Evolutionary conservation across 2,797 vertebrate species (phyloP).

Genomic region (Sebastes vulpes): DNA sequence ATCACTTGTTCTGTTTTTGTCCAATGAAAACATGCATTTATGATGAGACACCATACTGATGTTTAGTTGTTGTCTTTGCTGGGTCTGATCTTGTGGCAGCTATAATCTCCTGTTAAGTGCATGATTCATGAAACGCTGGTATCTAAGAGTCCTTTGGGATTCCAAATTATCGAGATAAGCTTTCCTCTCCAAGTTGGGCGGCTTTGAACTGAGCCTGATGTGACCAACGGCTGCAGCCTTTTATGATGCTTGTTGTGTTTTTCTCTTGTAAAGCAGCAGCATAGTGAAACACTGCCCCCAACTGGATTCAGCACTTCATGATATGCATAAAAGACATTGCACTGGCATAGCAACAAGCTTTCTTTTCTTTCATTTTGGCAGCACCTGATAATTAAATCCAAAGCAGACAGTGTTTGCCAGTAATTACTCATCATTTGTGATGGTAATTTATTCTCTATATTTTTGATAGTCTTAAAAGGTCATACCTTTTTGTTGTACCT

Average conservation of each 20-base stretch:
- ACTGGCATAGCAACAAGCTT: slow-evolving; percentile 42
- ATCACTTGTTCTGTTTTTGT: background rate
- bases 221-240: slow-evolving; percentile 52
- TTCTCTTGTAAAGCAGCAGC: slow-evolving; percentile 7
- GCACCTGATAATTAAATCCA: slow-evolving; percentile 17
- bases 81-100: slow-evolving; percentile 28
- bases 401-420: slow-evolving; percentile 4
- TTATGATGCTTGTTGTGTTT: slow-evolving; percentile 20
- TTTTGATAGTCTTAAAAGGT: slow-evolving; percentile 21
- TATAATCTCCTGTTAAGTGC: slow-evolving; percentile 58
- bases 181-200: slow-evolving; percentile 42
- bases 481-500: background rate
- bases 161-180: slow-evolving; percentile 64
- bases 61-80: slow-evolving; percentile 29
- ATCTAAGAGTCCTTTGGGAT: slow-evolving; percentile 54
- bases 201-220: slow-evolving; percentile 63
- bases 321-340: background rate
- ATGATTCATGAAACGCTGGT: slow-evolving; percentile 47
- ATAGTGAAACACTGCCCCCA: slow-evolving; percentile 78
- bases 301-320: slow-evolving; percentile 39
- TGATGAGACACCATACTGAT: background rate
- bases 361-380: slow-evolving; percentile 1
- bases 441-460: slow-evolving; percentile 19
- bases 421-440: slow-evolving; percentile 16
- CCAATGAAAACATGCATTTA: slow-evolving; percentile 6